Percentiles rank a stretch among this genome's conserved stretches.
These are phyloP conservation scores for Tribolium madens DNA, from an alignment of 1,140 invertebrate genomes.

Conservation along the genomic window DNA sequence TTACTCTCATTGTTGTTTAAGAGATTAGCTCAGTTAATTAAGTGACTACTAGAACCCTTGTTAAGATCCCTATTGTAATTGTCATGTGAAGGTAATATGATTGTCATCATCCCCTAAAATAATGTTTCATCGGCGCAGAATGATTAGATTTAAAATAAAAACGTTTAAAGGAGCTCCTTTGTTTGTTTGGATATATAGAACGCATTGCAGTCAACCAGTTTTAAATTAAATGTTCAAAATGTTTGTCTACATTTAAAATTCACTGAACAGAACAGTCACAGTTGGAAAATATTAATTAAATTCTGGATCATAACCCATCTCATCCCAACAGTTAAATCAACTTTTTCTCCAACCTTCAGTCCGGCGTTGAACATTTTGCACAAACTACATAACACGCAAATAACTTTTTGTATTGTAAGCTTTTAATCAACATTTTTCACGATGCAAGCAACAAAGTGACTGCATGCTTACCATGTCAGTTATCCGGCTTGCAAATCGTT, in stretches of 20 bases:
- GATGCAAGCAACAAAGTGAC: no score
- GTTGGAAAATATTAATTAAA: neutral
- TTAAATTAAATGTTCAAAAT: neutral
- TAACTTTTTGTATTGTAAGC: no score
- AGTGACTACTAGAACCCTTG: neutral
- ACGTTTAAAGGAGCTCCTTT: neutral
- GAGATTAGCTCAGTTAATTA: neutral
- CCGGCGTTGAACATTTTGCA: neutral
- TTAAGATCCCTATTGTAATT: neutral
- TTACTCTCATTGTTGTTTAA: no score
- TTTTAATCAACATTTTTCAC: no score
- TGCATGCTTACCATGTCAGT: no score
- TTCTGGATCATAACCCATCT: neutral
- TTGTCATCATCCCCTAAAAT: neutral
- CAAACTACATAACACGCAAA: no score
- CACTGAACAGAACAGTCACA: neutral
- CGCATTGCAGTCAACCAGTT: neutral
- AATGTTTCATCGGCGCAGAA: neutral
- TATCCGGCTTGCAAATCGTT: no score
- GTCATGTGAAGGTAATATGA: neutral
- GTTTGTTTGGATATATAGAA: neutral
- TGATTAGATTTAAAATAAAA: neutral
- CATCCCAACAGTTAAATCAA: neutral
- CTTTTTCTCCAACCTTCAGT: neutral
- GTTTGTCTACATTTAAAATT: neutral